Conservation (phyloP, 2,113 vertebrate species). For the Thryonomys swinderianus region DNA sequence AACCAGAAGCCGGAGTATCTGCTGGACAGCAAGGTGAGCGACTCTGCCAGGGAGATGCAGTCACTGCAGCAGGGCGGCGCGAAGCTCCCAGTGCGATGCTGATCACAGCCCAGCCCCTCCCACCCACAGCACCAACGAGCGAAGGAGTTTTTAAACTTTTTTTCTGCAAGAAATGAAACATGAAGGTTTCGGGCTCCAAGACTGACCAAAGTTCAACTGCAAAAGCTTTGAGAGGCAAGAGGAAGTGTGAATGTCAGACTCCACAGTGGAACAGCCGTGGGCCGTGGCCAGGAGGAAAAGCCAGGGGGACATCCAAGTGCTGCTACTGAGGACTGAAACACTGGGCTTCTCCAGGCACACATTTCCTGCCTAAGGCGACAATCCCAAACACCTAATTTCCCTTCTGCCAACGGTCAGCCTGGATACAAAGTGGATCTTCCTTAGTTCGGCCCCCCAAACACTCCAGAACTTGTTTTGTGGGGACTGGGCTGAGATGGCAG, state of each 20-base stretch:
- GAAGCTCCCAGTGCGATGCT: background rate
- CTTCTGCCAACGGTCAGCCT: background rate
- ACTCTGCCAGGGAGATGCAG: background rate
- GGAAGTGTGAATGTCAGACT: background rate
- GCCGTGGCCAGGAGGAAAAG: background rate
- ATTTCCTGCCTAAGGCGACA: background rate
- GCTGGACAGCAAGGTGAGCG: background rate
- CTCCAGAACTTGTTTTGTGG: background rate
- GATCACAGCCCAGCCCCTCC: background rate
- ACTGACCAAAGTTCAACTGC: background rate
- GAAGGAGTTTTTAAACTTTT: background rate
- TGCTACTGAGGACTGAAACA: rapidly evolving
- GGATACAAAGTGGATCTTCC: background rate
- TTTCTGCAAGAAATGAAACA: slow-evolving; percentile 2
- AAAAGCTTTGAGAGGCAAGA: background rate
- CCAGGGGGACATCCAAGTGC: background rate
- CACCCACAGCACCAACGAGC: background rate
- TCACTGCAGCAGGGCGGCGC: rapidly evolving
- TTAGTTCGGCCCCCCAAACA: background rate
- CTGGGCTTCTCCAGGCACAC: background rate
- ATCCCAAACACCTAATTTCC: background rate
- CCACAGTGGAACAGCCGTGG: background rate
- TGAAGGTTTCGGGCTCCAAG: background rate
- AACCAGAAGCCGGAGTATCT: background rate
- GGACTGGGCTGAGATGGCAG: background rate